Conservation (phyloP, 2,888 invertebrate species). For the Arctia plantaginis region DNA sequence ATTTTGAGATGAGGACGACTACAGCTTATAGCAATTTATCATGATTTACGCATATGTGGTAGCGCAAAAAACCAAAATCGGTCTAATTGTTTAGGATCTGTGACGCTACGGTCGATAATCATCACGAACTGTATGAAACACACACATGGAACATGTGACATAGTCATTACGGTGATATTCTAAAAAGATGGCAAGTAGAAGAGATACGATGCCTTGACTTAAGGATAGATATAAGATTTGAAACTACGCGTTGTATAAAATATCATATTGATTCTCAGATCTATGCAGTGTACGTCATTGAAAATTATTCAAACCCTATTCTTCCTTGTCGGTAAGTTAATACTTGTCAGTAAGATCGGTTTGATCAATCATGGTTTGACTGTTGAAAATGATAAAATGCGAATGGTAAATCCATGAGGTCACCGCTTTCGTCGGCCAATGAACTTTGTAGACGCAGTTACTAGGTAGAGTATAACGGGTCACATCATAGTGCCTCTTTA, state of each 20-base stretch:
- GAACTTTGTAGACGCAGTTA: slow-evolving; percentile 76
- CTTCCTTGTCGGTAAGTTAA: slow-evolving; percentile 45
- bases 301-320: slow-evolving; percentile 33
- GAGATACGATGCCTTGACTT: not conserved
- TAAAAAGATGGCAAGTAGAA: too few relatives aligned
- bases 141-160: too few relatives aligned
- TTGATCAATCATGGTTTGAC: slow-evolving; percentile 49
- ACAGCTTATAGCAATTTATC: too few relatives aligned
- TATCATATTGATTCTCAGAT: slow-evolving; percentile 38
- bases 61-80: too few relatives aligned
- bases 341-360: slow-evolving; percentile 49
- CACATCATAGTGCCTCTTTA: slow-evolving; percentile 66
- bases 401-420: slow-evolving; percentile 79
- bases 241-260: slow-evolving; percentile 27
- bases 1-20: too few relatives aligned
- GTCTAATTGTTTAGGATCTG: too few relatives aligned
- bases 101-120: too few relatives aligned
- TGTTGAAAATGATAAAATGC: slow-evolving; percentile 80
- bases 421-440: slow-evolving; percentile 81
- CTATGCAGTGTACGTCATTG: slow-evolving; percentile 24
- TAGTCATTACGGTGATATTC: too few relatives aligned
- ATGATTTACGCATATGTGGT: too few relatives aligned
- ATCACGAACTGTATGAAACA: too few relatives aligned
- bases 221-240: not conserved
- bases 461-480: slow-evolving; percentile 78